Base-by-base conservation (phyloP, 2,113 vertebrate species). In the Tauraco erythrolophus region DNA sequence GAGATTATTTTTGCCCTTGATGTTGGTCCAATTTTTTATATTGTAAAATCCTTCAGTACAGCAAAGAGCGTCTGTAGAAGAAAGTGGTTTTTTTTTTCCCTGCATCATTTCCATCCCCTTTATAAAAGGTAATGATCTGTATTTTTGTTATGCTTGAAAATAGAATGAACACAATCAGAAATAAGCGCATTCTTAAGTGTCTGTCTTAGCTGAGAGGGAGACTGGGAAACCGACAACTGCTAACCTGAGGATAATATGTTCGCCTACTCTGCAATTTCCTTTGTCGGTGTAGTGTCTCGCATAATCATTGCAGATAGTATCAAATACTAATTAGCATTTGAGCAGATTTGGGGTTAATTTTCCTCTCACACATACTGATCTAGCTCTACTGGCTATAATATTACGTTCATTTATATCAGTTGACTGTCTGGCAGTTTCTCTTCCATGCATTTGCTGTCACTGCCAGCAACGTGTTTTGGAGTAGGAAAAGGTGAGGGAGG, bases 1-100 rank as follows among this genome's bases (percentile, higher is more conserved):
- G 39, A 92, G 11, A 68, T 66, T 84, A 39, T 87, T 97, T 84
- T 94, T 48, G 18, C 12, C 46, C 77, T 94, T 97, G 51, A 70
- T 45, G 25, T 37, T 71, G 3, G 12, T 27, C 24, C 31, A 51
- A 35, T 85, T 66, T 95, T 70, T 82, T 16, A 7, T 48, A 64
- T 81, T 58, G 65, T 28, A 84, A 94, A 92, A 84, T 86, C 35
- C n/a, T 88, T 94, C 46, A 54, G 27, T n/a, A 50, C 17, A 72
- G 35, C 28, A 81, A 14, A 48, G 28, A 72, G 22, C 35, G 30
- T 84, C 64, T 79, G 37, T 57, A 69, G 57, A 88, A 88, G 19
- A 76, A 45, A 79, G 25, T 19, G 13, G 6, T 39, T 45, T 22
- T 56, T 79, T 54, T 78, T 89, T 80, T 33, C 11, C 9, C 69